Evolutionary conservation across 2,797 vertebrate genomes (phyloP).

Genomic region (Periparus ater): DNA sequence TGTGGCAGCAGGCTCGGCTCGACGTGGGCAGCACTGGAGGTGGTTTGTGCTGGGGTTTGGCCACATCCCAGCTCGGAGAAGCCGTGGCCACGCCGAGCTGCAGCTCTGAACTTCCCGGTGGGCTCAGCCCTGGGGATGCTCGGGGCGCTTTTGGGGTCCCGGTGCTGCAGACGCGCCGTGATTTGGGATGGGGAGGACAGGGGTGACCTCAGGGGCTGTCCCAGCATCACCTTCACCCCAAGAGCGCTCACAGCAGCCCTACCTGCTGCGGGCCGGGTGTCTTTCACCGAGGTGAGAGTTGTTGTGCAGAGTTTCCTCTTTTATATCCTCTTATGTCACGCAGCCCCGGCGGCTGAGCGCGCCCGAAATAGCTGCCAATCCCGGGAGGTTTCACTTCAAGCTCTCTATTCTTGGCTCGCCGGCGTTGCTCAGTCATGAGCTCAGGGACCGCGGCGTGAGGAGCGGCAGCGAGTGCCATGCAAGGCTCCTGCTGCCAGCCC

Average conservation of each 20-base stretch:
- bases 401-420: slow-evolving; percentile 68
- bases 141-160: accelerated
- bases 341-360: slow-evolving; percentile 9
- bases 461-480: not conserved
- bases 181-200: accelerated
- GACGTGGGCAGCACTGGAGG: accelerated
- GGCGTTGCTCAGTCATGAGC: slow-evolving; percentile 41
- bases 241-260: not conserved
- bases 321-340: slow-evolving; percentile 63
- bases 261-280: not conserved
- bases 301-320: slow-evolving; percentile 65
- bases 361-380: slow-evolving; percentile 67
- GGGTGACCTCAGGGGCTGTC: not conserved
- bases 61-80: accelerated
- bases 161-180: accelerated
- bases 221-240: accelerated
- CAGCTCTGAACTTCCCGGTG: accelerated
- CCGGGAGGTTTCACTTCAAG: slow-evolving; percentile 63
- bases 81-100: accelerated
- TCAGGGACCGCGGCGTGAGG: not conserved
- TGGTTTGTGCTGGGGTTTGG: not conserved
- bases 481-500: not conserved
- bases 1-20: not conserved
- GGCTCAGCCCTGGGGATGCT: not conserved
- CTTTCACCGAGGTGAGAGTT: slow-evolving; percentile 54